phyloP scores from a whole-genome alignment of 2,888 invertebrate genomes.

The Anagyrus pseudococci region DNA sequence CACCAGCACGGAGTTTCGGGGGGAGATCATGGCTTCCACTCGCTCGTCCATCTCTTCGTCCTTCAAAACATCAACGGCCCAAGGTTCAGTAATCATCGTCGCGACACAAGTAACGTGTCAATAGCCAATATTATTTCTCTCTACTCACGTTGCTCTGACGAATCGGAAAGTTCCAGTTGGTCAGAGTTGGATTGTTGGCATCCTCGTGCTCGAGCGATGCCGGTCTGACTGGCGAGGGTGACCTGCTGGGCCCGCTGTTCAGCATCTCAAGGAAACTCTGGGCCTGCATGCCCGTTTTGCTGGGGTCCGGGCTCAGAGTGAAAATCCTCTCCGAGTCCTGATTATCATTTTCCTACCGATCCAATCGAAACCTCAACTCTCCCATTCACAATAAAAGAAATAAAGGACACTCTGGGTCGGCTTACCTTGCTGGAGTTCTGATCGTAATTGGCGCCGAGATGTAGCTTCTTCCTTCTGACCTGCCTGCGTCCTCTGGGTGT shows the following conservation, averaged over 20 bases:
- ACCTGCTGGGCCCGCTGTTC: conserved; percentile 58
- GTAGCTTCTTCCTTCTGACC: conserved; percentile 51
- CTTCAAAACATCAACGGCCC: conserved; percentile 37
- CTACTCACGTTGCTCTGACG: conserved; percentile 50
- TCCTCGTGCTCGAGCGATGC: conserved; percentile 54
- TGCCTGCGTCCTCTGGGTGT: conserved; percentile 65
- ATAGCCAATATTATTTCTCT: too few relatives aligned
- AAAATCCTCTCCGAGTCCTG: conserved; percentile 49
- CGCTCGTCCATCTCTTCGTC: conserved; percentile 53
- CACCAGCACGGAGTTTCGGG: conserved; percentile 67
- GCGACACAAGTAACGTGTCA: too few relatives aligned
- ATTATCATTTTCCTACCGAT: conserved; percentile 51
- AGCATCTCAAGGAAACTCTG: conserved; percentile 59
- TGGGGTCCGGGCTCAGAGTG: conserved; percentile 43
- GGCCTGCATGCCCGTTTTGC: conserved; percentile 37
- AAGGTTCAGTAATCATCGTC: too few relatives aligned
- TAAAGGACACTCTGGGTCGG: not conserved
- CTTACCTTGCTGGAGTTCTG: conserved; percentile 53
- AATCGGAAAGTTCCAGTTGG: conserved; percentile 57
- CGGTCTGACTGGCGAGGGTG: conserved; percentile 58
- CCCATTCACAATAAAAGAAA: not conserved
- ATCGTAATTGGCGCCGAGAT: conserved; percentile 48
- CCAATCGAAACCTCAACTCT: not conserved
- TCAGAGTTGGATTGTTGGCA: conserved; percentile 55
- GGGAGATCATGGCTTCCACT: conserved; percentile 67